Evolutionary conservation across 2,888 invertebrate genomes (phyloP), one percentile per base, ranked within the genome.

Genomic region (Dermolepida albohirtum): DNA sequence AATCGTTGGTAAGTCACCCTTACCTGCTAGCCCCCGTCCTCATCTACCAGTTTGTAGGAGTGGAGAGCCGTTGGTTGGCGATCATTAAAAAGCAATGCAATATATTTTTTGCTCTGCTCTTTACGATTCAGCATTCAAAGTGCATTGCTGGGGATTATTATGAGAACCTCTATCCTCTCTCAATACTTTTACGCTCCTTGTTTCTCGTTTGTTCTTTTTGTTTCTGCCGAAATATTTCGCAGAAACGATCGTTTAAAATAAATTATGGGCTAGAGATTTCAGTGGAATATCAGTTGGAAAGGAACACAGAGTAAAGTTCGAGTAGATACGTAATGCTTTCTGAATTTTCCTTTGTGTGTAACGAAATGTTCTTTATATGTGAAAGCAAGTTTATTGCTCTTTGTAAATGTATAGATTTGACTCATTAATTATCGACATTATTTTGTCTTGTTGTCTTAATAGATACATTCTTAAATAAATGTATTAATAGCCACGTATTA

Each of bases 11-110:
- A 17, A 27, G 44, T 29, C 59, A 64, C 64, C 68, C 57, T 57
- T 68, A 68, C 68, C 68, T 68, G 66, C 66, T 47, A 47, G 57
- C 29, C 39, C 54, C 49, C 14, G 47, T 50, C 66, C 49, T 40
- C 17, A 47, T 29, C 44, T 29, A 34, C 47, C 55, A 44, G 66
- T 66, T 49, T 55, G 66, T 72, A 70, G 65, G 74, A 72, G 73
- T 72, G 74, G 73, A 75, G 72, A 73, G 75, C 74, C 34, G 34
- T 34, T 34, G 34, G 34, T 34, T 75, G 72, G 74, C 70, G 74
- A 74, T 76, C 77, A 76, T 76, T 76, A 76, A 77, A 77, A 73
- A 72, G 77, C 75, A 75, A 76, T 78, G 76, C 74, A 75, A 75
- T 76, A 73, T 75, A 73, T 76, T 75, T 76, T 76, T 76, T 73